Conservation (phyloP, 2,888 invertebrate species). For the Agrochola circellaris region DNA sequence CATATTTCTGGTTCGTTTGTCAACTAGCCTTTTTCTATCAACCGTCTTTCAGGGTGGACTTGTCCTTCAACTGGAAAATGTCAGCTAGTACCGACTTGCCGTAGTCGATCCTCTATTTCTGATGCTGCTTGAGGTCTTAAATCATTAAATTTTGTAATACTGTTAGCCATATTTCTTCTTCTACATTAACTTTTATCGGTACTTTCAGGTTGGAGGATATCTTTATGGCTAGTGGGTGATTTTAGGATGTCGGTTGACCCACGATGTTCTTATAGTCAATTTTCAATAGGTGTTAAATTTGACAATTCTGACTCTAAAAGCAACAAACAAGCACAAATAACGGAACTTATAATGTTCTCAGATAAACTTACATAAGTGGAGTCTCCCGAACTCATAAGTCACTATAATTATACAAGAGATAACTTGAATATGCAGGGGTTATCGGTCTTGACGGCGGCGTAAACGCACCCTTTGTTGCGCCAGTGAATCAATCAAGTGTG, state of each 20-base stretch:
- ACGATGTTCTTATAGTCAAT: background rate
- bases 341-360: conserved; percentile 13
- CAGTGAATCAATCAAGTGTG: conserved; percentile 56
- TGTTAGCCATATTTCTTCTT: background rate
- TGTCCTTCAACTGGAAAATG: background rate
- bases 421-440: conserved; percentile 53
- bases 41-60: background rate
- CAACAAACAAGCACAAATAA: conserved; percentile 17
- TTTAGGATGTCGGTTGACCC: too few species aligned
- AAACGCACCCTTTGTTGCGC: conserved; percentile 58
- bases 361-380: conserved; percentile 54
- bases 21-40: conserved; percentile 1
- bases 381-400: conserved; percentile 52
- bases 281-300: background rate
- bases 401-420: conserved; percentile 60
- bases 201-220: background rate
- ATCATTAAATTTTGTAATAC: background rate
- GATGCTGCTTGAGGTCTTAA: background rate
- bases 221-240: background rate
- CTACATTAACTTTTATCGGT: too few species aligned
- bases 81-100: background rate
- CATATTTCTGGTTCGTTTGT: conserved; percentile 35
- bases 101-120: background rate
- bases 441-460: conserved; percentile 56
- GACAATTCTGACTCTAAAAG: conserved; percentile 6